Percentiles rank a stretch among this genome's conserved stretches.
These are phyloP conservation scores for Chrosomus eos DNA, from an alignment of 2,797 vertebrate genomes.

Conservation along the genomic window DNA sequence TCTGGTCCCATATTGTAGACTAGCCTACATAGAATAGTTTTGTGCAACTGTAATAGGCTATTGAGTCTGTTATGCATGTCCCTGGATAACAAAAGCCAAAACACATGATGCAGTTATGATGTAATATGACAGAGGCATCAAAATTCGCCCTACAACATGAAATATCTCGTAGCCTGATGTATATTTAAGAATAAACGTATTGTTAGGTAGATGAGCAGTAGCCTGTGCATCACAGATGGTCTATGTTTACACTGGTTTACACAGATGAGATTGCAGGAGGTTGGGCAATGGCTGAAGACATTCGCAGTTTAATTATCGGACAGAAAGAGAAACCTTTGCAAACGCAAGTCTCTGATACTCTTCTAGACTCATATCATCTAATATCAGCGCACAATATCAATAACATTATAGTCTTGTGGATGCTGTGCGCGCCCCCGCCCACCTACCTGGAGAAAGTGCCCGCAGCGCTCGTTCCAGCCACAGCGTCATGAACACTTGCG, in stretches of 20 bases:
- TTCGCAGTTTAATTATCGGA: slow-evolving; percentile 20
- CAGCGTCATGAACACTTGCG: slow-evolving; percentile 67
- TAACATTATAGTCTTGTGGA: slow-evolving; percentile 54
- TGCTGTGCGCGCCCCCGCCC: slow-evolving; percentile 64
- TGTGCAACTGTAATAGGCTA: not conserved
- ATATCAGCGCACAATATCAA: slow-evolving; percentile 22
- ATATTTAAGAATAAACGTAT: not conserved
- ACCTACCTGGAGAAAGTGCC: slow-evolving; percentile 77
- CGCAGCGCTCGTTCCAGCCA: slow-evolving; percentile 66
- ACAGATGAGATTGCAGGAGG: slow-evolving; percentile 8
- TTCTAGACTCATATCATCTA: not conserved
- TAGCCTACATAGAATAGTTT: not conserved
- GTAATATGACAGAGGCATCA: slow-evolving; percentile 26
- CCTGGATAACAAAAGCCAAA: slow-evolving; percentile 33
- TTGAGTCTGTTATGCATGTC: not conserved
- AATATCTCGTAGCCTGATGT: not conserved
- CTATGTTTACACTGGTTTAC: slow-evolving; percentile 25
- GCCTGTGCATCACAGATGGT: not conserved
- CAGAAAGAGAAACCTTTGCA: not conserved
- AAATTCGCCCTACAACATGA: not conserved
- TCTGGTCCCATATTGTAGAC: not conserved
- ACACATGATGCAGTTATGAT: slow-evolving; percentile 43
- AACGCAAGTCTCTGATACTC: not conserved
- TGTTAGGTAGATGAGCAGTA: not conserved
- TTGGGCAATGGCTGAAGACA: slow-evolving; percentile 25